Evolutionary conservation across 1,140 invertebrate species (phyloP), one percentile per base, ranked within the genome.

Genomic region (Mizuhopecten yessoensis): DNA sequence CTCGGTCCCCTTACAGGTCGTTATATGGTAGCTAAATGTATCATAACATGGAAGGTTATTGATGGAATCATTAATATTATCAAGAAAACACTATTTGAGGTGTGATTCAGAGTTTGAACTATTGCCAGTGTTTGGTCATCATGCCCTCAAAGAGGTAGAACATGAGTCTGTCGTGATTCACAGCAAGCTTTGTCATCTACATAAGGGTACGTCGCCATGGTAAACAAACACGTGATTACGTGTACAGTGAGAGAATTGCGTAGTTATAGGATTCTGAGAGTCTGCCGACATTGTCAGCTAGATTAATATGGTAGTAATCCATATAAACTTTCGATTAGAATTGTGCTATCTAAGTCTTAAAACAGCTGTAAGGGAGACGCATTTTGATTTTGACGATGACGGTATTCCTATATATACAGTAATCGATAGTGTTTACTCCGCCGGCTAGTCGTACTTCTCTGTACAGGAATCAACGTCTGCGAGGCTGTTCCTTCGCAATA

Each of bases 151-250:
- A 75, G 57, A 75, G n/a, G 23, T n/a, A 7, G 57, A 3, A 29
- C 29, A 75, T 75, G 57, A 75, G 23, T 75, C 23, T n/a, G 23
- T 11, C 57, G 57, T 75, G 57, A 75, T 75, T 75, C 57, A 75
- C 57, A 5, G n/a, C 1, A 1, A 29, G 57, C 2, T 75, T 75
- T 75, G 57, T 75, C 57, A 75, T 75, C 57, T 75, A 75, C 17
- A 75, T n/a, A 75, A 29, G 57, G 57, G 57, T 75, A 75, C 57
- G 57, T 75, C 29, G 57, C 29, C 57, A 75, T 75, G 57, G 57
- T 75, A 75, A 75, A 75, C 57, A 75, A 75, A 75, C 5, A 0
- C 23, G 17, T 29, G n/a, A n/a, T 75, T 75, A 75, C 57, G 42
- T 13, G 23, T 29, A 3, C 23, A n/a, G n/a, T n/a, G n/a, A n/a